These are phyloP conservation scores for Proterorhinus semilunaris DNA, from an alignment of 2,113 vertebrate genomes.

Conservation along the genomic window DNA sequence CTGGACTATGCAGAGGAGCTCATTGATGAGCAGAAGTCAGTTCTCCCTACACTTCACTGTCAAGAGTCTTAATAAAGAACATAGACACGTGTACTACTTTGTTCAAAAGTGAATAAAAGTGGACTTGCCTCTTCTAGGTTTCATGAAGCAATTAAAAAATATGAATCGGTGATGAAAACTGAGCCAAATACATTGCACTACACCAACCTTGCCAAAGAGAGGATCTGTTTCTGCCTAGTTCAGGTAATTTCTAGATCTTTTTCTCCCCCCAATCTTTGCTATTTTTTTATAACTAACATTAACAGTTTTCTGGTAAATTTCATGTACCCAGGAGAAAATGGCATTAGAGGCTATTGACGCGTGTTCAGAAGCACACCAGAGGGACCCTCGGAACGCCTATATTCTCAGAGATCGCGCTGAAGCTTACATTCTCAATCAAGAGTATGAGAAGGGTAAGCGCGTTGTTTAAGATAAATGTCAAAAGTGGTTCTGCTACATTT, in stretches of 20 bases:
- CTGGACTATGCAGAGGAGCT: conserved; percentile 79
- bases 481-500: background rate
- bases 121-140: conserved; percentile 59
- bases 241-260: conserved; percentile 65
- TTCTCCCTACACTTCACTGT: background rate
- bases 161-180: conserved; percentile 76
- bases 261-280: background rate
- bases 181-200: conserved; percentile 75
- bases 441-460: conserved; percentile 80
- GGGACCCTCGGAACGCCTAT: conserved; percentile 78
- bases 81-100: background rate
- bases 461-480: background rate
- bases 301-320: background rate
- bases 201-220: conserved; percentile 77
- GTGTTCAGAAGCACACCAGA: conserved; percentile 82
- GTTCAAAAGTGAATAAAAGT: background rate
- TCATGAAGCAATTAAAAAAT: conserved; percentile 79
- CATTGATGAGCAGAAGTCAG: conserved; percentile 74
- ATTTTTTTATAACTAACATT: background rate
- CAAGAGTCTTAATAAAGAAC: background rate
- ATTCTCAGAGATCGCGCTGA: conserved; percentile 81
- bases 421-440: conserved; percentile 81
- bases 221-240: conserved; percentile 81
- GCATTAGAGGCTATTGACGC: conserved; percentile 72
- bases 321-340: conserved; percentile 57